Base-by-base conservation (phyloP, 2,888 invertebrate genomes). In the Rhagophthalmus giganteus region DNA sequence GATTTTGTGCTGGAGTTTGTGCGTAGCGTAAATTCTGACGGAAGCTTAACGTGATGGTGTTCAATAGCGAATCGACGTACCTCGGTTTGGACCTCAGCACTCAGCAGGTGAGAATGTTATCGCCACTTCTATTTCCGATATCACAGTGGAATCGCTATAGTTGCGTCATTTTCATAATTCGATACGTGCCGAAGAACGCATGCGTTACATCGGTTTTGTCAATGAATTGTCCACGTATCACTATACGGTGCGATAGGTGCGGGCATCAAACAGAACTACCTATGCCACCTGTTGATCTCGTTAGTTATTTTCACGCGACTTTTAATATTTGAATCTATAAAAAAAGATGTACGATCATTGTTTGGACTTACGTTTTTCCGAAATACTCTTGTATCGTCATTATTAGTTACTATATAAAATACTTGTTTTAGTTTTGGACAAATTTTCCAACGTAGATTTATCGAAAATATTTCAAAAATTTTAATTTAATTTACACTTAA, bases 21-120 rank as follows among this genome's bases (percentile, higher is more conserved):
- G 24, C 12, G 24, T 24, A 11, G n/a, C 12, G 35, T 35, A 20
- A 20, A 3, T 7, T 5, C 4, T 20, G 20, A 20, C 13, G 32
- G 25, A 49, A 49, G 14, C 28, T 39, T 15, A 13, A 30, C 8
- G 32, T 14, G 34, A 55, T 51, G 51, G 41, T 27, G 15, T 47
- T 51, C 8, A 44, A 31, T 14, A 28, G 44, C 26, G 62, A 61
- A 33, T 63, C 66, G 41, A 84, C 85, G 62, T 91, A 85, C 78
- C 79, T 92, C 66, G 91, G 91, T 49, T 81, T 92, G 65, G 92
- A 92, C 80, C 82, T 91, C 70, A 91, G 91, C 73, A 91, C 92
- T 11, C 91, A 92, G 77, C 88, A 88, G 84, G 91, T 89, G 77
- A 74, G 77, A 20, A 20, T 20, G n/a, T 20, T 7, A 20, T 3